Evolutionary conservation across 2,797 vertebrate genomes (phyloP), one percentile per base, ranked within the genome.

Genomic region (Spea hammondii): DNA sequence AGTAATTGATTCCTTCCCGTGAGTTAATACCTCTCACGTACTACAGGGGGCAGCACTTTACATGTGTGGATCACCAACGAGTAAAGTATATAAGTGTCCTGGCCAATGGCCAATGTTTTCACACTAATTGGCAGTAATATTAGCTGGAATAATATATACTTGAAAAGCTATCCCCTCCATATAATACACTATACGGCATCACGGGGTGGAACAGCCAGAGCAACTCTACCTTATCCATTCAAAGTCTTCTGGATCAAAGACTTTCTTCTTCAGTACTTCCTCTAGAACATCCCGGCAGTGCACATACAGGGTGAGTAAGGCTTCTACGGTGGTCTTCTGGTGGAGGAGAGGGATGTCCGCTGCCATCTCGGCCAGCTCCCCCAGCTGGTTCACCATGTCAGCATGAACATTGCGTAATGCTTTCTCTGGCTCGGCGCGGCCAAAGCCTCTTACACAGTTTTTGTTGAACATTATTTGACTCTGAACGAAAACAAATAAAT

Each of bases 381-480:
- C 78, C 6, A 91, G 78, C 6, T 9, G 72, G 8, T 1, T 3
- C 0, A 88, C 54, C 60, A 90, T 0, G 12, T 8, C 17, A 6
- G 57, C 47, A 2, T 66, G 65, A 47, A 86, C 83, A 4, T 32
- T 48, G 32, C 67, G 76, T 78, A 91, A 6, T 11, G 81, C 78
- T 72, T 76, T 70, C 65, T 50, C 84, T 46, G 86, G 72, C n/a
- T 84, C 62, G 50, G 70, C 51, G 62, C 82, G 84, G 44, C 2
- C 2, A 50, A 92, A 88, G 69, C 86, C 80, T 73, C 57, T 77
- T 70, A 83, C 11, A 72, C 91, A 91, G 7, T 89, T 84, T 12
- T 83, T 85, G 54, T 79, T 83, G 84, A 91, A 92, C 84, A 89
- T 89, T 48, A 91, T 89, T 82, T 91, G 90, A 70, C 85, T 89